These are phyloP conservation scores for Drosophila burlai DNA, from an alignment of 1,140 invertebrate species.

Conservation along the genomic window DNA sequence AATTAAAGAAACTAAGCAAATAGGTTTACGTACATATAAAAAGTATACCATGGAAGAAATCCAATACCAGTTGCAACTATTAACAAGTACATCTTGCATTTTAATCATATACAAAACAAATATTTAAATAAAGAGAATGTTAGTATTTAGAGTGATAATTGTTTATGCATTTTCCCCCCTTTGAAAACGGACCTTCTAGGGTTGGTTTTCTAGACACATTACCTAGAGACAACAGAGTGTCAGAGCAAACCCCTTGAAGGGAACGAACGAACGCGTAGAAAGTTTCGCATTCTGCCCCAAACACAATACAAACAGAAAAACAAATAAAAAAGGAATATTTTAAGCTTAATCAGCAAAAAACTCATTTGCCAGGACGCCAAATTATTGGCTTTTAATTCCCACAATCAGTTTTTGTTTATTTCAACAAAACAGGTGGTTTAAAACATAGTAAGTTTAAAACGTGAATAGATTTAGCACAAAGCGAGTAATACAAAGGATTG, in stretches of 20 bases:
- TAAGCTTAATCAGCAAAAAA: not conserved
- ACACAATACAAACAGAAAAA: not conserved
- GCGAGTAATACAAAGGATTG: slow-evolving; percentile 27
- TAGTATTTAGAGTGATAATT: slow-evolving; percentile 54
- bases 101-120: slow-evolving; percentile 75
- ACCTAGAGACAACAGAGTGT: too few species aligned
- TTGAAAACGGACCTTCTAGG: not conserved
- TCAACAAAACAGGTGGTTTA: slow-evolving; percentile 30
- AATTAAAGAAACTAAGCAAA: slow-evolving; percentile 48
- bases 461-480: slow-evolving; percentile 56
- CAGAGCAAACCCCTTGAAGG: too few species aligned
- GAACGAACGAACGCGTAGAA: too few species aligned
- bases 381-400: not conserved
- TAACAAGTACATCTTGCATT: slow-evolving; percentile 74
- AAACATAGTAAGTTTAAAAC: slow-evolving; percentile 27
- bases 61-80: slow-evolving; percentile 77
- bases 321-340: not conserved
- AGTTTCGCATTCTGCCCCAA: not conserved
- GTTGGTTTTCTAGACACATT: not conserved
- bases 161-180: not conserved
- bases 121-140: slow-evolving; percentile 80
- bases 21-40: slow-evolving; percentile 69
- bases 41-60: slow-evolving; percentile 73
- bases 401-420: slow-evolving; percentile 14
- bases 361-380: not conserved